phyloP scores from a whole-genome alignment of 2,888 invertebrate genomes.

The Mycogona germanica region DNA sequence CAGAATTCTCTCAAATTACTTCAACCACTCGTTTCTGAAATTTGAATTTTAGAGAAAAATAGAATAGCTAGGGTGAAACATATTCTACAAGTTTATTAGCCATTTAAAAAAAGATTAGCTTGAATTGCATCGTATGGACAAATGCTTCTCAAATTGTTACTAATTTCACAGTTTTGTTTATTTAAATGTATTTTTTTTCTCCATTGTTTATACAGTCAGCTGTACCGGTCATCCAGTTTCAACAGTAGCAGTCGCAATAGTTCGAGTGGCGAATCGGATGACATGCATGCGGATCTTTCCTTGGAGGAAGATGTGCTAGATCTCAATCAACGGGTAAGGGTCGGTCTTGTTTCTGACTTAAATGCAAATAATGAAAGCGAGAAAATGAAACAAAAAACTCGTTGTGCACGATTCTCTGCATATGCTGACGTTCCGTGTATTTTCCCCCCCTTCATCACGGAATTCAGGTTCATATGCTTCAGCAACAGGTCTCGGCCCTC shows the following conservation, averaged over 20 bases:
- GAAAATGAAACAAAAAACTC: not conserved
- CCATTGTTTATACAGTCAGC: conserved; percentile 14
- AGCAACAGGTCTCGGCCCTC: conserved; percentile 80
- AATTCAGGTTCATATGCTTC: conserved; percentile 70
- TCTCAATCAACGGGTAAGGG: conserved; percentile 74
- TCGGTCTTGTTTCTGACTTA: conserved; percentile 16
- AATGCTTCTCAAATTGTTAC: not conserved
- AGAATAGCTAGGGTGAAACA: no score
- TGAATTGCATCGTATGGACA: no score
- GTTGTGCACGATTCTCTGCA: not conserved
- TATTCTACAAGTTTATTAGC: no score
- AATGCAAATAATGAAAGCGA: conserved; percentile 22
- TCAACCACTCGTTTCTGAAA: no score
- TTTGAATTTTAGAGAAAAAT: no score
- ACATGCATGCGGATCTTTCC: conserved; percentile 88
- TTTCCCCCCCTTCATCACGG: not conserved
- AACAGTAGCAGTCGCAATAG: conserved; percentile 86
- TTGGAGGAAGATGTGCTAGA: conserved; percentile 87
- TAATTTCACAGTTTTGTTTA: not conserved
- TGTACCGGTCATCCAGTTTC: conserved; percentile 85
- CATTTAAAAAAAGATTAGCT: no score
- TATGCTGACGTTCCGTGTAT: not conserved
- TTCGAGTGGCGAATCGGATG: conserved; percentile 65
- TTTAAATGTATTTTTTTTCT: not conserved
- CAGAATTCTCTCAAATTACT: no score